phyloP scores from a whole-genome alignment of 2,113 vertebrate species.

The Calidris pugnax region DNA sequence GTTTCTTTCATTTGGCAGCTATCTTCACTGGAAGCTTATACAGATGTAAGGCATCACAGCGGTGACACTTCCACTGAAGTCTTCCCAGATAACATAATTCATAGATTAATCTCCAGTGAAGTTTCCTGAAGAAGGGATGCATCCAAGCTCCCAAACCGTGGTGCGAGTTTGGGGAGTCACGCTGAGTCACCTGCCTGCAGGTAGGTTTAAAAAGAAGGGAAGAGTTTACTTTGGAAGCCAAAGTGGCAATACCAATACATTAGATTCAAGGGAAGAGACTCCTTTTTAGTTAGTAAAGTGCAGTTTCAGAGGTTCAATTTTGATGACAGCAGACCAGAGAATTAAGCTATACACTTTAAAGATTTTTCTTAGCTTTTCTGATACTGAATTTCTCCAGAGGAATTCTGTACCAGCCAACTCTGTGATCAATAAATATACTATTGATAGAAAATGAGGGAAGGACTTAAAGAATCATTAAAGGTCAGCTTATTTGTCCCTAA shows the following conservation, averaged over 20 bases:
- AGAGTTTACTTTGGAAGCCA: not conserved
- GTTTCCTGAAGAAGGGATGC: not conserved
- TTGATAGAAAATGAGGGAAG: constrained; percentile 48
- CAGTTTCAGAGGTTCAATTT: constrained; percentile 21
- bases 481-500: constrained; percentile 43
- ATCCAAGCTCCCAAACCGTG: not conserved
- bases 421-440: constrained; percentile 56
- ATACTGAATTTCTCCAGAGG: constrained; percentile 49
- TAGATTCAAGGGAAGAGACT: not conserved
- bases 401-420: constrained; percentile 17
- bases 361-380: constrained; percentile 54
- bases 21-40: not conserved
- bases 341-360: constrained; percentile 46
- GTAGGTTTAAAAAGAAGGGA: not conserved
- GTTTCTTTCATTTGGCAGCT: constrained; percentile 11
- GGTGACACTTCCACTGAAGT: not conserved
- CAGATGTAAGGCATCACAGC: not conserved
- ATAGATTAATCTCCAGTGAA: not conserved
- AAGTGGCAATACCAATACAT: not conserved
- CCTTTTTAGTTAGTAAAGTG: not conserved
- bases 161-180: not conserved
- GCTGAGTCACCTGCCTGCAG: not conserved
- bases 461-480: constrained; percentile 44
- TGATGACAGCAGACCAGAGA: constrained; percentile 31
- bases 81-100: not conserved